These are phyloP conservation scores for Macrophya alboannulata DNA, from an alignment of 2,888 invertebrate genomes.

Conservation along the genomic window DNA sequence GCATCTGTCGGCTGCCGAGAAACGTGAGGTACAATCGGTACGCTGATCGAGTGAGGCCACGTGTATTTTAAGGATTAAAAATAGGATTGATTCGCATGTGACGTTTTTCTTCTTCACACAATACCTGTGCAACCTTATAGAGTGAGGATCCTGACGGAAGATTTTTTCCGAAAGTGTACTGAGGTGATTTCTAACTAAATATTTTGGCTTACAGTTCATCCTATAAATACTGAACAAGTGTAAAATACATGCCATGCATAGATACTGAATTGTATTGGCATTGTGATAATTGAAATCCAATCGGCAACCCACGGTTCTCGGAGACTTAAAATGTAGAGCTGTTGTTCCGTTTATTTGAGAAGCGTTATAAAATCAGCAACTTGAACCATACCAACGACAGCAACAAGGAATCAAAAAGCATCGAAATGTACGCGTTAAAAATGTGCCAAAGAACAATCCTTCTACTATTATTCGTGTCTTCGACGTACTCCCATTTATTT, in stretches of 20 bases:
- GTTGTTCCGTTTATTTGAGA: constrained; percentile 59
- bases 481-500: constrained; percentile 63
- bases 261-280: neutral
- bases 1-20: constrained; percentile 67
- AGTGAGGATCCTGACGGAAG: constrained; percentile 12
- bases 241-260: neutral
- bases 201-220: neutral
- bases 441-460: constrained; percentile 66
- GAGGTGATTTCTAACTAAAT: constrained; percentile 52
- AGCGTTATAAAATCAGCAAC: constrained; percentile 53
- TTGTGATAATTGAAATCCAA: neutral
- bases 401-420: constrained; percentile 61
- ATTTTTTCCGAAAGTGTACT: constrained; percentile 15
- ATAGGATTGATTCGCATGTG: neutral
- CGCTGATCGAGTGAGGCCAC: constrained; percentile 43
- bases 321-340: constrained; percentile 59
- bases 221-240: neutral
- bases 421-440: constrained; percentile 33
- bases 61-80: constrained; percentile 8
- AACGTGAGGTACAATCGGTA: constrained; percentile 55
- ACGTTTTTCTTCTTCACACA: neutral
- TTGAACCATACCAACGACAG: neutral
- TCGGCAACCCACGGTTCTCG: neutral
- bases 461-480: constrained; percentile 59
- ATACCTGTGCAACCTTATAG: constrained; percentile 1